A percentile compares a stretch with the other conserved stretches of the same genome.
These are phyloP conservation scores for Sminthopsis crassicaudata DNA, from an alignment of 2,113 vertebrate species.

Conservation along the genomic window DNA sequence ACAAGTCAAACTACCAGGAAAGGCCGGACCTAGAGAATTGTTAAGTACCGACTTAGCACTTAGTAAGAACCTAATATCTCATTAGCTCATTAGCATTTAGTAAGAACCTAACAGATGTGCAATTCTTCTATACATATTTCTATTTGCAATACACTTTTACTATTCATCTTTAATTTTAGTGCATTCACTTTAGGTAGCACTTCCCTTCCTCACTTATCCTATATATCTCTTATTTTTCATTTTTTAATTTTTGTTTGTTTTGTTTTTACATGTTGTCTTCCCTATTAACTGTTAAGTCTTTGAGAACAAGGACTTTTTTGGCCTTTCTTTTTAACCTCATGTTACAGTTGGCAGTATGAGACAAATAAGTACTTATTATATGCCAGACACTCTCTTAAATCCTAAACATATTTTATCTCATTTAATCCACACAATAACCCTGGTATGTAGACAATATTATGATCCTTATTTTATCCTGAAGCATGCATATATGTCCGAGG, in stretches of 20 bases:
- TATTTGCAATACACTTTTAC: not conserved
- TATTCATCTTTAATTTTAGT: not conserved
- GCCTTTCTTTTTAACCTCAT: not conserved
- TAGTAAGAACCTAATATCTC: too few species aligned
- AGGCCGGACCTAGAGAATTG: too few species aligned
- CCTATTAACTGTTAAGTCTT: not conserved
- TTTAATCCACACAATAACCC: too few species aligned
- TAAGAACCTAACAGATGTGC: too few species aligned
- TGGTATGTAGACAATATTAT: not conserved
- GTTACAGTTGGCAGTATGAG: not conserved
- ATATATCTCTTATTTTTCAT: too few species aligned
- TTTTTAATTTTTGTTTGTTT: not conserved
- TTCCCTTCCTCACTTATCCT: not conserved
- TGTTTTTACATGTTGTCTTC: not conserved
- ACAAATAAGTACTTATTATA: not conserved
- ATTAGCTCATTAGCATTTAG: too few species aligned
- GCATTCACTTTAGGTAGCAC: not conserved
- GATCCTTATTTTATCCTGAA: not conserved
- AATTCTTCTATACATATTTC: too few species aligned
- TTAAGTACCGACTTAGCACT: too few species aligned
- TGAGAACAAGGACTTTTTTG: not conserved
- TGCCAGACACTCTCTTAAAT: not conserved
- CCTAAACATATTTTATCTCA: not conserved
- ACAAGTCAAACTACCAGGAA: too few species aligned
- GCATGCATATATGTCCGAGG: not conserved